phyloP scores from a whole-genome alignment of 2,113 vertebrate genomes.

The Promerops cafer region DNA sequence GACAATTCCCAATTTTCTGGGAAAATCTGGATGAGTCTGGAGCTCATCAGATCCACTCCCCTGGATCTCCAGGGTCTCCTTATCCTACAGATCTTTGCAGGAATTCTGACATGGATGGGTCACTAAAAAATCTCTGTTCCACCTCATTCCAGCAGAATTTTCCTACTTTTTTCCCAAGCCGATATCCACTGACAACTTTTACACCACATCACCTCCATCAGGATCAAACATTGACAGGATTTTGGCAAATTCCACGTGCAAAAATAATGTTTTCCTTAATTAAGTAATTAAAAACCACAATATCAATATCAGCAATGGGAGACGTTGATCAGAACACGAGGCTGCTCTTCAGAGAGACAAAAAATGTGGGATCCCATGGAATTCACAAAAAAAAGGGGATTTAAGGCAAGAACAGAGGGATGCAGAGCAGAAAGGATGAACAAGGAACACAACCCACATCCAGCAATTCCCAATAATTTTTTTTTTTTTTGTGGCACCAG shows the following conservation, averaged over 20 bases:
- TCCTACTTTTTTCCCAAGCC: background rate
- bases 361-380: background rate
- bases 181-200: accelerated
- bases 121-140: background rate
- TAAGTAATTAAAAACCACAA: accelerated
- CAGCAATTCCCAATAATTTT: background rate
- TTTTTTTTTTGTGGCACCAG: background rate
- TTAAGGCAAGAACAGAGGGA: background rate
- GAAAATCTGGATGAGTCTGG: background rate
- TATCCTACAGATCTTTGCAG: background rate
- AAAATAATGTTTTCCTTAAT: background rate
- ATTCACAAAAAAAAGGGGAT: background rate
- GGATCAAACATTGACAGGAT: accelerated
- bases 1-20: background rate
- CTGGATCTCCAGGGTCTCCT: background rate
- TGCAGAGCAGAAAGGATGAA: background rate
- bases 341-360: background rate
- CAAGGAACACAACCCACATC: background rate
- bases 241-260: background rate
- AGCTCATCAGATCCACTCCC: background rate
- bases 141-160: background rate
- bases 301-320: accelerated
- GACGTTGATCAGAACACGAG: background rate
- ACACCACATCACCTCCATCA: background rate
- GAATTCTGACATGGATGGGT: background rate